Percentiles rank a stretch among this genome's conserved stretches.
phyloP scores from a whole-genome alignment of 2,888 invertebrate genomes.

The Zelleria hepariella region DNA sequence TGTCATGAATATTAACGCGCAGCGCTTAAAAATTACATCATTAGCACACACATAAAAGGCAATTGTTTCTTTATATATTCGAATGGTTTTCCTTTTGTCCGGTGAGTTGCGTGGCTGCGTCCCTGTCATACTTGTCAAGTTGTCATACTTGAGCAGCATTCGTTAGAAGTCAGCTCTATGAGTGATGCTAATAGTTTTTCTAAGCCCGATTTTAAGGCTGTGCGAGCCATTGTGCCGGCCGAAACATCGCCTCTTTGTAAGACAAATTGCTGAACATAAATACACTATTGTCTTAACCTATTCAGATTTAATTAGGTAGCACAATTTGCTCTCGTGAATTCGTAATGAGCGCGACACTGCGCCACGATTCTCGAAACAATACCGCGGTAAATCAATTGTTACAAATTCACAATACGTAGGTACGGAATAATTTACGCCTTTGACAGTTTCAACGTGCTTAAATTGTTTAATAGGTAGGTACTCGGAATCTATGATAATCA shows the following conservation, averaged over 20 bases:
- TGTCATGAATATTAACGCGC: slow-evolving; percentile 32
- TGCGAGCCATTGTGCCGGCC: slow-evolving; percentile 40
- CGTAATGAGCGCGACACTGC: slow-evolving; percentile 54
- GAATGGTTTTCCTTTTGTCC: slow-evolving; percentile 43
- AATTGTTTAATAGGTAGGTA: background rate
- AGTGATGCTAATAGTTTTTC: slow-evolving; percentile 43
- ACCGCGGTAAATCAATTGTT: slow-evolving; percentile 55
- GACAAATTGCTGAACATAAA: slow-evolving; percentile 69
- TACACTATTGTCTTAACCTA: slow-evolving; percentile 61
- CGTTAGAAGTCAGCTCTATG: background rate
- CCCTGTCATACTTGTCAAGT: slow-evolving; percentile 2
- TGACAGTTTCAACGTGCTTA: background rate
- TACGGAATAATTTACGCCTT: slow-evolving; percentile 12
- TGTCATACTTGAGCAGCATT: slow-evolving; percentile 26
- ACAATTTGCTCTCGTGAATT: slow-evolving; percentile 67
- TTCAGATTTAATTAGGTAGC: slow-evolving; percentile 69
- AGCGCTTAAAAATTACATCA: slow-evolving; percentile 30
- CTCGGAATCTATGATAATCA: too few species aligned
- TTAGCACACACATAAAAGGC: slow-evolving; percentile 54
- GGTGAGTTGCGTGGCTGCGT: slow-evolving; percentile 39
- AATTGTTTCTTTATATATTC: slow-evolving; percentile 60
- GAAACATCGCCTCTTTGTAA: slow-evolving; percentile 63
- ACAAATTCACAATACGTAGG: too few species aligned
- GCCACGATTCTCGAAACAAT: slow-evolving; percentile 44
- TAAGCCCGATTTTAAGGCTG: slow-evolving; percentile 54